A percentile compares a stretch with the other conserved stretches of the same genome.
Conservation (phyloP, 2,888 invertebrate genomes). For the Apantesis nais region DNA sequence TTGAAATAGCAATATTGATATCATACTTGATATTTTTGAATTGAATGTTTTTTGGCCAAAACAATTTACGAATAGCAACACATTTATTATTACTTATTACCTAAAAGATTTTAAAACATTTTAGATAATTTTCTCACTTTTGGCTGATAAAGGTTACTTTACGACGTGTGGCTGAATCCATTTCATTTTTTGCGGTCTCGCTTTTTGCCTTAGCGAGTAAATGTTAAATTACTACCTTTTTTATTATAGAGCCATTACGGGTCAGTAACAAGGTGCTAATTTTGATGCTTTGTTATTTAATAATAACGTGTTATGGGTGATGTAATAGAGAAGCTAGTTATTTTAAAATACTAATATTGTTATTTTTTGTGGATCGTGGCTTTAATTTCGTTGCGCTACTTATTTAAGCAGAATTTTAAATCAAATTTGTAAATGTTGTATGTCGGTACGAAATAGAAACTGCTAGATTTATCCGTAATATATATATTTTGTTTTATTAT, state of each 20-base stretch:
- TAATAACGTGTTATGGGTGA: conserved; percentile 16
- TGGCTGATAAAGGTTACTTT: conserved; percentile 21
- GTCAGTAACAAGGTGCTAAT: conserved; percentile 69
- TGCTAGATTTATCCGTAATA: no score
- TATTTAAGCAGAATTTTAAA: background rate
- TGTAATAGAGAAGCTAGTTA: conserved; percentile 8
- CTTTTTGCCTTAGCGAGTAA: conserved; percentile 53
- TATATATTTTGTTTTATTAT: no score
- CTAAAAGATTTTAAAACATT: conserved; percentile 6
- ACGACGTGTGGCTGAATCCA: conserved; percentile 22
- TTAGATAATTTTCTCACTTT: conserved; percentile 12
- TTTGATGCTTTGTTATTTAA: conserved; percentile 47
- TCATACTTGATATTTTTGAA: no score
- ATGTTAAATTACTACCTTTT: conserved; percentile 67
- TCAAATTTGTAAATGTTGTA: background rate
- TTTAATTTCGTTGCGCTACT: conserved; percentile 3
- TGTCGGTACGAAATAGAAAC: no score
- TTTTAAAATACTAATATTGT: conserved; percentile 1
- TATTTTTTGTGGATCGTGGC: conserved; percentile 4
- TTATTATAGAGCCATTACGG: conserved; percentile 54
- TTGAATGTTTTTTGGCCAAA: background rate
- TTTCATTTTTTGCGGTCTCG: conserved; percentile 46
- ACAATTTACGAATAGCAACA: background rate
- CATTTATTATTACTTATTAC: background rate
- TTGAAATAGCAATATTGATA: no score